phyloP scores from a whole-genome alignment of 64 coral and sea anemone species.

The Actinia equina region DNA sequence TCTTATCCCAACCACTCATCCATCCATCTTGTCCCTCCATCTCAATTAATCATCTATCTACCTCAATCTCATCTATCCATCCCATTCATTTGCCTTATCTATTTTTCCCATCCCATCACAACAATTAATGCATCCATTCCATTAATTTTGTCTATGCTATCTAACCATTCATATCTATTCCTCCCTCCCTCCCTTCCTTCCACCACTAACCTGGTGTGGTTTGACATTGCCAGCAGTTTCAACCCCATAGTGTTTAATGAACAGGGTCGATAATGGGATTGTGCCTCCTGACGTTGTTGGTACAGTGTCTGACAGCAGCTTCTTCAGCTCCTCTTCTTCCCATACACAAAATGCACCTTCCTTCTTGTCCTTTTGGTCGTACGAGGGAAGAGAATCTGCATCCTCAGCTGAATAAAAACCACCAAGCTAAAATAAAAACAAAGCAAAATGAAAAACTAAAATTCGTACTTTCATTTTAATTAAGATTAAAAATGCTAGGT shows the following conservation, averaged over 20 bases:
- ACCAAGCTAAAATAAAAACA: slow-evolving; percentile 55
- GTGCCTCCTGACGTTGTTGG: slow-evolving; percentile 67
- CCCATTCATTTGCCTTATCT: background rate
- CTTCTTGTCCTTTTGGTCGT: slow-evolving; percentile 63
- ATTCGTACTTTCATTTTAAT: background rate
- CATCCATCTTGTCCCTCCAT: no score
- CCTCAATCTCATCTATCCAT: no score
- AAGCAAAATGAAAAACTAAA: background rate
- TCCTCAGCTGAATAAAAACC: slow-evolving; percentile 99
- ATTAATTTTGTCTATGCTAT: background rate
- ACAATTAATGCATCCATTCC: no score
- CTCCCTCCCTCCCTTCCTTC: no score
- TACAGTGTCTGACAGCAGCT: slow-evolving; percentile 50
- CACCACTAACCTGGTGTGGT: slow-evolving; percentile 73
- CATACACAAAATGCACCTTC: slow-evolving; percentile 98
- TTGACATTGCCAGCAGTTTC: slow-evolving; percentile 88
- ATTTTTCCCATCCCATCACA: no score
- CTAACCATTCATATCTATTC: background rate
- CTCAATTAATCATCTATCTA: no score
- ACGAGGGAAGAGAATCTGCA: slow-evolving; percentile 82
- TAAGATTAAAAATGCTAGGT: no score
- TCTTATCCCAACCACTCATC: no score
- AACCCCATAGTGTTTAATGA: slow-evolving; percentile 94
- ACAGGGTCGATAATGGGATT: slow-evolving; percentile 51
- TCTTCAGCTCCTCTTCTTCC: slow-evolving; percentile 71